Conservation (phyloP, 2,888 invertebrate genomes). For the Diarsia rubi region DNA sequence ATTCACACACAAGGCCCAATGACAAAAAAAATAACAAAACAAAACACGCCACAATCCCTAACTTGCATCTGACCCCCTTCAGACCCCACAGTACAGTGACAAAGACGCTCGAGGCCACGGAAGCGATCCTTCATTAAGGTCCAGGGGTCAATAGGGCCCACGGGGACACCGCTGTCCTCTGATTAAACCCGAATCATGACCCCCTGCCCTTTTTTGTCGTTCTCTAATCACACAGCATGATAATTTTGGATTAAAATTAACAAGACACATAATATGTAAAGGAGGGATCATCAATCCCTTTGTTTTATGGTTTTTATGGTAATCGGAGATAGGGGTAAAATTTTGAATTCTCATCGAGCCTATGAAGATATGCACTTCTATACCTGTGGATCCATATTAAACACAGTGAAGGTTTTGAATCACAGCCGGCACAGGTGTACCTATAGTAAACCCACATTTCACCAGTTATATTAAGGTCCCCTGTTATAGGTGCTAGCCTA, state of each 20-base stretch:
- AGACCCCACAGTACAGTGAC: conserved; percentile 70
- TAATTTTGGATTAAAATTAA: conserved; percentile 69
- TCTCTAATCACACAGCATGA: conserved; percentile 75
- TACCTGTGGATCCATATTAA: background rate
- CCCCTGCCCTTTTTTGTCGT: conserved; percentile 73
- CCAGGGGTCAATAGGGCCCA: conserved; percentile 81
- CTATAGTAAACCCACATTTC: background rate
- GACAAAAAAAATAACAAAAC: background rate
- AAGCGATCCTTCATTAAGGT: conserved; percentile 82
- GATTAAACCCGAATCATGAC: conserved; percentile 78
- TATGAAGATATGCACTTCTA: background rate
- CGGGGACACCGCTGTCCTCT: conserved; percentile 70
- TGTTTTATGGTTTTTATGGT: conserved; percentile 58
- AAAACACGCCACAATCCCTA: conserved; percentile 12
- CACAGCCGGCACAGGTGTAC: background rate
- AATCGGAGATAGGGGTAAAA: conserved; percentile 17
- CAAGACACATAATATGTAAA: conserved; percentile 47
- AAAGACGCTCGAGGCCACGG: conserved; percentile 80
- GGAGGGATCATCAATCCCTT: conserved; percentile 45
- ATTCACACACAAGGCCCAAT: background rate
- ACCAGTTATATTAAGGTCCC: background rate
- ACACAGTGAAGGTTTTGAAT: background rate
- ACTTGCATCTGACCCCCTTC: conserved; percentile 46
- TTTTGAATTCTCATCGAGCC: conserved; percentile 1
- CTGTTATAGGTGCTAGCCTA: background rate